Evolutionary conservation across 2,888 invertebrate genomes (phyloP), one percentile per base, ranked within the genome.

Genomic region (Cryptocheilus praepositus): DNA sequence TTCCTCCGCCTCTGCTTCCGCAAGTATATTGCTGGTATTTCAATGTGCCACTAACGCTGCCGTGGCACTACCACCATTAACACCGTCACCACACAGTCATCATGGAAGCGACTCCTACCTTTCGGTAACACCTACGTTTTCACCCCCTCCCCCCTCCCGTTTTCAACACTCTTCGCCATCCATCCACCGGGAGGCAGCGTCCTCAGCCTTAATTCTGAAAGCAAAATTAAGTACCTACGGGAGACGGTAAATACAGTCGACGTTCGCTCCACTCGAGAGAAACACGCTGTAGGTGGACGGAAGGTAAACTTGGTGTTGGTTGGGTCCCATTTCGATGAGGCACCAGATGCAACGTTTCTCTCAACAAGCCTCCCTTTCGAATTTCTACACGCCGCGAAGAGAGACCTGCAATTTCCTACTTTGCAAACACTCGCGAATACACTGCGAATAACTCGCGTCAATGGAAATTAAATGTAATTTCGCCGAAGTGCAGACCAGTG

Each of bases 171-270:
- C n/a, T n/a, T 25, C 45, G 59, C 65, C 62, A 56, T 36, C 73
- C 61, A 57, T 46, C 67, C 63, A 51, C 67, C 36, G 8, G 11
- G 36, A 36, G 4, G 36, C 64, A 58, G 46, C 70, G 69, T 57
- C 66, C 66, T 73, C 68, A 76, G 82, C 85, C 85, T 86, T 86
- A 83, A 86, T 86, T 86, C 79, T 81, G 77, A 82, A 82, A 81
- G 84, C 74, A 85, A 86, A 87, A 86, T 87, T 85, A 85, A 87
- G 86, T 87, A 86, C 82, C 79, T 80, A 74, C 78, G 75, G 75
- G 80, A 77, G 71, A 81, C 74, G 80, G 84, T 83, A 85, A 86
- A 86, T 85, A 83, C 78, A 79, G 79, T 79, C 74, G 70, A 71
- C 70, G 74, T 63, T 69, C 66, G 49, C 71, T 71, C 70, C 52